Evolutionary conservation across 2,888 invertebrate genomes (phyloP).

Genomic region (Chrysodeixis includens): DNA sequence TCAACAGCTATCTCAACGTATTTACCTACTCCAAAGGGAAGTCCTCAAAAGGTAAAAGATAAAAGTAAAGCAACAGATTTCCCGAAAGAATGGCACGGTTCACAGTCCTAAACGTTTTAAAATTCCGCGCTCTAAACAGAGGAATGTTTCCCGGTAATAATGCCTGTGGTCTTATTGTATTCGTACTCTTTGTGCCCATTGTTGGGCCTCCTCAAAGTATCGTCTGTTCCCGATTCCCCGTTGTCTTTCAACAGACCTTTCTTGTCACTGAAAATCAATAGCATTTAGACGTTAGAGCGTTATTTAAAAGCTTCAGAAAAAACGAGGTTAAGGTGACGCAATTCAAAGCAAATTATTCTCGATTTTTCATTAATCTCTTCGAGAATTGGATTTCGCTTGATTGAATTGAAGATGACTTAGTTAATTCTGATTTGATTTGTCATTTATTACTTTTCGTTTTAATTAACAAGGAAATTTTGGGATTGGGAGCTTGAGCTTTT

Average conservation of each 20-base stretch:
- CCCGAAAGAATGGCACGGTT: slow-evolving; percentile 43
- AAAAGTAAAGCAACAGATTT: slow-evolving; percentile 23
- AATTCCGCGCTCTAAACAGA: slow-evolving; percentile 70
- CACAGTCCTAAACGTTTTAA: slow-evolving; percentile 48
- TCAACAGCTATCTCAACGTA: slow-evolving; percentile 1
- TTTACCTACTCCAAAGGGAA: slow-evolving; percentile 19
- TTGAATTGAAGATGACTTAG: slow-evolving; percentile 42
- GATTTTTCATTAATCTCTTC: slow-evolving; percentile 50
- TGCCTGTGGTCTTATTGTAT: slow-evolving; percentile 83
- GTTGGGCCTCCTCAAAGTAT: slow-evolving; percentile 68
- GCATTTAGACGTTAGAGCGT: slow-evolving; percentile 37
- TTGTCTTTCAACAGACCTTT: slow-evolving; percentile 81
- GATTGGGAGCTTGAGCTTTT: slow-evolving; percentile 20
- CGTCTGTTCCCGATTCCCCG: slow-evolving; percentile 66
- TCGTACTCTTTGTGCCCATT: slow-evolving; percentile 82
- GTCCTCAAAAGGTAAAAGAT: slow-evolving; percentile 30
- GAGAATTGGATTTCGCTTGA: slow-evolving; percentile 42
- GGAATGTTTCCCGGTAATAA: slow-evolving; percentile 86
- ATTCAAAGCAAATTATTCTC: slow-evolving; percentile 48
- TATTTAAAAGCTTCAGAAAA: slow-evolving; percentile 26
- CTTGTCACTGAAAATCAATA: slow-evolving; percentile 79
- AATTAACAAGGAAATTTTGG: slow-evolving; percentile 38
- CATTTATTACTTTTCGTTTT: slow-evolving; percentile 47
- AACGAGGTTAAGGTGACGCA: slow-evolving; percentile 43
- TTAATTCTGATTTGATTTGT: slow-evolving; percentile 47